phyloP scores from a whole-genome alignment of 2,888 invertebrate species.

The Folsomia manolachei region DNA sequence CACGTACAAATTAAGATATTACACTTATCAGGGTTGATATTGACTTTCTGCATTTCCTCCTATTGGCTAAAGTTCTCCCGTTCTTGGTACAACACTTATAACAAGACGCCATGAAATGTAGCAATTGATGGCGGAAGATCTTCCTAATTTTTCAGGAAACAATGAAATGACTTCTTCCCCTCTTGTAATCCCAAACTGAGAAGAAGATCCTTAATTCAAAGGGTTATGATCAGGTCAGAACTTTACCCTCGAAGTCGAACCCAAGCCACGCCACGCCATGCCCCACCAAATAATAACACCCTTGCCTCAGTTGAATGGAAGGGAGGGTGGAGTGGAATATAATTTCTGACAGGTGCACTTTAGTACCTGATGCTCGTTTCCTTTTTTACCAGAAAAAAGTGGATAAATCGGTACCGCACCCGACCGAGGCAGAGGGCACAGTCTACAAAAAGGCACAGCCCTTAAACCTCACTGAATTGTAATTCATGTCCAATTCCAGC shows the following conservation, averaged over 20 bases:
- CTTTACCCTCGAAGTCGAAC: not conserved
- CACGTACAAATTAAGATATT: too few species aligned
- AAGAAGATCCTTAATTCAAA: not conserved
- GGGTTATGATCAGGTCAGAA: not conserved
- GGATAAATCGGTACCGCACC: conserved; percentile 2
- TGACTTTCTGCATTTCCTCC: too few species aligned
- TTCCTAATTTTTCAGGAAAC: not conserved
- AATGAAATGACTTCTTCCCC: not conserved
- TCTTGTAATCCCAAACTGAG: not conserved
- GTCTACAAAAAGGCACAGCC: not conserved
- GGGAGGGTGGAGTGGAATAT: not conserved
- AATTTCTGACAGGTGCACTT: not conserved
- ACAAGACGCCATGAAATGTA: not conserved
- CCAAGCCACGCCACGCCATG: not conserved
- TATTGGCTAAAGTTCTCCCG: too few species aligned
- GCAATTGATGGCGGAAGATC: not conserved
- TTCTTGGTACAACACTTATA: too few species aligned
- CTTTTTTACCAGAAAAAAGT: not conserved
- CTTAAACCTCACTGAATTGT: too few species aligned
- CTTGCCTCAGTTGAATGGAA: not conserved
- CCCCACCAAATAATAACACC: not conserved
- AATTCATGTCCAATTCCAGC: not conserved
- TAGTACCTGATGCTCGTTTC: not conserved
- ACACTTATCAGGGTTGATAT: too few species aligned
- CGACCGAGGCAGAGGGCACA: not conserved